Conservation (phyloP, 2,888 invertebrate species). For the Polydrusus pterygomalis region DNA sequence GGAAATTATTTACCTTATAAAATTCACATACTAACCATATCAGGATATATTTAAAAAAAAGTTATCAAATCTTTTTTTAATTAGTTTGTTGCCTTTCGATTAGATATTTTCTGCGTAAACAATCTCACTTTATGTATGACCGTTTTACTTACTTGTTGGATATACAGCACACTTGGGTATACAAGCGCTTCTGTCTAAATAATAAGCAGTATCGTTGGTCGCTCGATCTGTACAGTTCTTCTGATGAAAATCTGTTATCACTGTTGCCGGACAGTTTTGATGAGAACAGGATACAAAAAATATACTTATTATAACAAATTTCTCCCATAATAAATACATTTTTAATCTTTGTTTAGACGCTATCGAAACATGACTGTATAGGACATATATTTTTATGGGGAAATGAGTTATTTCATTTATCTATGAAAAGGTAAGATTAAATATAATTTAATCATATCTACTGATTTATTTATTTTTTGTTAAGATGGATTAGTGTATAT, state of each 20-base stretch:
- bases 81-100: too few species aligned
- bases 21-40: too few species aligned
- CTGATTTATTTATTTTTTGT: slow-evolving; percentile 17
- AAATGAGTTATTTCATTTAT: slow-evolving; percentile 18
- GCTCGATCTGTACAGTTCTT: slow-evolving; percentile 50
- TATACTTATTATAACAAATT: slow-evolving; percentile 3
- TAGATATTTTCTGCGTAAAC: too few species aligned
- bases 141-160: slow-evolving; percentile 33
- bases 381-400: background rate
- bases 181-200: slow-evolving; percentile 44
- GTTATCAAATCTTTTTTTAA: too few species aligned
- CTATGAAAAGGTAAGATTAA: slow-evolving; percentile 2
- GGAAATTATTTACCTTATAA: too few species aligned
- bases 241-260: slow-evolving; percentile 50
- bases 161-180: slow-evolving; percentile 49
- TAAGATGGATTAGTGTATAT: background rate
- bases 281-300: slow-evolving; percentile 8
- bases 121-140: too few species aligned
- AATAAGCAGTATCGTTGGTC: slow-evolving; percentile 36
- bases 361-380: slow-evolving; percentile 3
- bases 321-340: slow-evolving; percentile 12
- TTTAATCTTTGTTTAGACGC: background rate
- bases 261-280: slow-evolving; percentile 37
- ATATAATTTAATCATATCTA: slow-evolving; percentile 18
- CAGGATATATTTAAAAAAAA: too few species aligned